Evolutionary conservation across 2,113 vertebrate species (phyloP), one percentile per base, ranked within the genome.

Genomic region (Mesitornis unicolor): DNA sequence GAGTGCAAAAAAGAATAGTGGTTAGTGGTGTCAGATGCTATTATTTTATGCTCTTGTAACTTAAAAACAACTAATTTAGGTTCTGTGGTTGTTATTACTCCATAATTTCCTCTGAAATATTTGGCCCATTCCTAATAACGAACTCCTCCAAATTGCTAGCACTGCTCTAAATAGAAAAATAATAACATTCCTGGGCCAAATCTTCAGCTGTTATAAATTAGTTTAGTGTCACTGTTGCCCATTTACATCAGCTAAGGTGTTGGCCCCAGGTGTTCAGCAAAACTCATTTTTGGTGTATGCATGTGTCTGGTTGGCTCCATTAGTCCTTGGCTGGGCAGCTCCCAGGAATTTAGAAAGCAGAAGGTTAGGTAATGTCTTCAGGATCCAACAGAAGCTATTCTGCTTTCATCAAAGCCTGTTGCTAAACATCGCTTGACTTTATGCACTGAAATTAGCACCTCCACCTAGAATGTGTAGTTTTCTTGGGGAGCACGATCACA

Each of bases 11-110:
- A 90, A 94, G 83, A 96, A 95, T 59, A 94, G 91, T 11, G 77
- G 87, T 95, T 96, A 95, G 80, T 79, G 94, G 89, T 97, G 96
- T 95, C 95, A 97, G 68, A 96, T 95, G 81, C 64, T 96, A 96
- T 96, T 96, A 95, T 93, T 97, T 97, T 92, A 93, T 86, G 86
- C 73, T 95, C 85, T 95, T 90, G 53, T 92, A 95, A 96, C 90
- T 94, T 93, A 97, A 96, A 97, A 94, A 29, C 84, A 96, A 96
- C 89, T 94, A 69, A 91, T 96, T 95, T 94, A 89, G 40, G 80
- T 79, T 92, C 93, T 90, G 94, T 85, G 89, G 92, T 93, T 89
- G 75, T 92, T 94, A 95, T 93, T 95, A 95, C 70, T 92, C 89
- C 67, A 38, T 97, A 85, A 97, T 94, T 96, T 95, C 86, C 88